Conservation (phyloP, 1,140 invertebrate species). For the Metopolophium dirhodum region DNA sequence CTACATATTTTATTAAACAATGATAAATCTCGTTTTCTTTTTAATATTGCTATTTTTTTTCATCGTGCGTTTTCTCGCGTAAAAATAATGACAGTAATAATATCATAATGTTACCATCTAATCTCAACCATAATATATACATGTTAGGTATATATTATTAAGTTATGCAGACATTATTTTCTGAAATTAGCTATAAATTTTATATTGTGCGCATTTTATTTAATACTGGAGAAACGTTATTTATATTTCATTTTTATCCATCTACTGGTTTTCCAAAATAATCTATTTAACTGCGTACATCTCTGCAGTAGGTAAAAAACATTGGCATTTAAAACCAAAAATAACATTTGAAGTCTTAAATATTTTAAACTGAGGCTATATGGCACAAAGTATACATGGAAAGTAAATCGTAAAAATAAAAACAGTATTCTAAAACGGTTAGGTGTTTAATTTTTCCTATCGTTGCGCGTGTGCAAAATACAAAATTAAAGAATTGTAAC, state of each 20-base stretch:
- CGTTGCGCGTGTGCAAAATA: too few species aligned
- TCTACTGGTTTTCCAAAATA: not conserved
- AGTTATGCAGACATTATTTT: not conserved
- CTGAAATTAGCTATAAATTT: constrained; percentile 6
- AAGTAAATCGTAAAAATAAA: not conserved
- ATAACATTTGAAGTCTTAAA: not conserved
- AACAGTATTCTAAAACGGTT: not conserved
- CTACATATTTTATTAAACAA: constrained; percentile 5
- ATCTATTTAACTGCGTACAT: not conserved
- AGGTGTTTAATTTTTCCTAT: not conserved
- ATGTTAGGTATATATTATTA: not conserved
- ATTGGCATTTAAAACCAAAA: not conserved
- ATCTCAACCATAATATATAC: not conserved
- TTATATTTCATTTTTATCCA: not conserved
- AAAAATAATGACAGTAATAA: not conserved
- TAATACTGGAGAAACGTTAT: not conserved
- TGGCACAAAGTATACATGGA: not conserved
- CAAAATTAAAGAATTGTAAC: too few species aligned
- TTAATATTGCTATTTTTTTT: not conserved
- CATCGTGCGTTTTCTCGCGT: not conserved
- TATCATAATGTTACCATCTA: not conserved
- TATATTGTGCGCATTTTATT: not conserved
- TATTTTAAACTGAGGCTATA: not conserved
- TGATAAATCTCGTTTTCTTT: not conserved
- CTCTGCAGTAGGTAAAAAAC: too few species aligned